A percentile compares a stretch with the other conserved stretches of the same genome.
phyloP scores from a whole-genome alignment of 2,113 vertebrate species.

The Trogon melanurus region DNA sequence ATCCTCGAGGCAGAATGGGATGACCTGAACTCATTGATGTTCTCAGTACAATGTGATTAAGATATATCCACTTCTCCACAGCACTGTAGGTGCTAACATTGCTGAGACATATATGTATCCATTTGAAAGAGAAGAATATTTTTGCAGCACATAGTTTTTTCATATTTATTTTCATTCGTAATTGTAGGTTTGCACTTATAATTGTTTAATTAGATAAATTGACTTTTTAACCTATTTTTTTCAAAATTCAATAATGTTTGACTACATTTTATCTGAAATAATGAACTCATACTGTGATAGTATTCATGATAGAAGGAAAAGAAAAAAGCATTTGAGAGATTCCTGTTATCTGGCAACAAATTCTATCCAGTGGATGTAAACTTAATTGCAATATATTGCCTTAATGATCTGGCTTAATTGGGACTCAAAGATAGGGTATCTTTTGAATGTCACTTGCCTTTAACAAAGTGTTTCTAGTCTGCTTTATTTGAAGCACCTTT shows the following conservation, averaged over 20 bases:
- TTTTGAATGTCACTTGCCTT: conserved; percentile 24
- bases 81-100: not conserved
- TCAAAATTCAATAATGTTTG: conserved; percentile 52
- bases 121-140: not conserved
- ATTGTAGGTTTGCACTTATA: conserved; percentile 45
- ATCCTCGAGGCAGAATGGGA: not conserved
- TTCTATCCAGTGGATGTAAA: conserved; percentile 60
- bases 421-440: conserved; percentile 21
- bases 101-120: not conserved
- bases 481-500: conserved; percentile 31
- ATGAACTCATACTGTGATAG: conserved; percentile 61
- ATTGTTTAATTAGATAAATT: conserved; percentile 64
- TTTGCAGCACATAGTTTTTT: not conserved
- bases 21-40: not conserved
- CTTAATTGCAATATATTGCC: conserved; percentile 71
- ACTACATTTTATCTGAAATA: conserved; percentile 60
- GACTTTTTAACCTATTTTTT: conserved; percentile 51
- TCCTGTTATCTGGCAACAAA: conserved; percentile 68
- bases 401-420: conserved; percentile 70
- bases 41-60: not conserved
- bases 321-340: conserved; percentile 30
- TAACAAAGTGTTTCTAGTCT: conserved; percentile 47
- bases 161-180: conserved; percentile 64
- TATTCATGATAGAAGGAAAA: conserved; percentile 58
- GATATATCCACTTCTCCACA: not conserved